Evolutionary conservation across 2,888 invertebrate genomes (phyloP).

Genomic region (Mythimna impura): DNA sequence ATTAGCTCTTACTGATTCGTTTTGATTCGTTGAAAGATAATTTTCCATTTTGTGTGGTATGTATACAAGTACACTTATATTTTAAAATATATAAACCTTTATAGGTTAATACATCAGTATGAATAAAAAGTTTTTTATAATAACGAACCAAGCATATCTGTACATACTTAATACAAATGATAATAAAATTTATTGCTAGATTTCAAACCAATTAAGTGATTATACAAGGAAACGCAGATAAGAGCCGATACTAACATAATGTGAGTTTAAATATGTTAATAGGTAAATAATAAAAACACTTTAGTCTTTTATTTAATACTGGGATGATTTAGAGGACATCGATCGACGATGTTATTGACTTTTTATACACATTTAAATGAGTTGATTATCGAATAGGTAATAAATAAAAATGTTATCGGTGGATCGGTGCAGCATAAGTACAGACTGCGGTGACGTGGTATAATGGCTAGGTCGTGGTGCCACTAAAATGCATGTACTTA

Average conservation of each 20-base stretch:
- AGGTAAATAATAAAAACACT: slow-evolving; percentile 2
- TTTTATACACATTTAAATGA: not conserved
- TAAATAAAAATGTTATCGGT: not conserved
- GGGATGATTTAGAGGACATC: slow-evolving; percentile 8
- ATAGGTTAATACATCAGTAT: not conserved
- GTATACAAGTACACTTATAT: not conserved
- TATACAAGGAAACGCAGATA: slow-evolving; percentile 20
- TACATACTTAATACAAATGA: not conserved
- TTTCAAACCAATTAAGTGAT: slow-evolving; percentile 27
- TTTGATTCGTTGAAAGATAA: not conserved
- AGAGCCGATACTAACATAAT: not conserved
- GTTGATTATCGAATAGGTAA: not conserved
- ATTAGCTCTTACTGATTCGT: not conserved
- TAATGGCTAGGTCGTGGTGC: not conserved
- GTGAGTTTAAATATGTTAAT: slow-evolving; percentile 13
- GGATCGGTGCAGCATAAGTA: too few relatives aligned
- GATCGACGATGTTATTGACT: not conserved
- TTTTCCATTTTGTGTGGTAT: not conserved
- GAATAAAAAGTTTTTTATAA: not conserved
- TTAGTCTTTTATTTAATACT: slow-evolving; percentile 25
- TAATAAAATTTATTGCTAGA: slow-evolving; percentile 20
- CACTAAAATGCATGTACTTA: not conserved
- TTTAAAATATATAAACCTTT: not conserved
- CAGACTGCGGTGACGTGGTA: not conserved
- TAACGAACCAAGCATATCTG: slow-evolving; percentile 1